phyloP scores from a whole-genome alignment of 2,797 vertebrate genomes.

The Choloepus didactylus region DNA sequence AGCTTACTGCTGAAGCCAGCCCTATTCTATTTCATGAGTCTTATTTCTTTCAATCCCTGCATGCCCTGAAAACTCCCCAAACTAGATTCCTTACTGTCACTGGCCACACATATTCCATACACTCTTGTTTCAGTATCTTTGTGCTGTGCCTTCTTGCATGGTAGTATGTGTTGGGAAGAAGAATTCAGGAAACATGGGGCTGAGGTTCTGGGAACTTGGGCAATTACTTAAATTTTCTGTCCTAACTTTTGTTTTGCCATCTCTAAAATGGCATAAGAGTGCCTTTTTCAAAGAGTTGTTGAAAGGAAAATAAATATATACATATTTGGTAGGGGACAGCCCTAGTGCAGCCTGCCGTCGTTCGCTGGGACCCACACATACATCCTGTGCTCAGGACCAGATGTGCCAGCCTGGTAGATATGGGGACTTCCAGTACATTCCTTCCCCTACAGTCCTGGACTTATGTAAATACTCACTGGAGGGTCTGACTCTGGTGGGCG shows the following conservation, averaged over 20 bases:
- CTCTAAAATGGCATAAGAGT: neutral
- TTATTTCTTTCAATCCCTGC: neutral
- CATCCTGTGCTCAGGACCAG: too few relatives aligned
- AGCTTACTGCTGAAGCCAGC: too few relatives aligned
- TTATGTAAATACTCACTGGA: too few relatives aligned
- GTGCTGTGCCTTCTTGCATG: neutral
- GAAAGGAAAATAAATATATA: neutral
- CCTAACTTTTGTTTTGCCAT: neutral
- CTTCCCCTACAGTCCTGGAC: too few relatives aligned
- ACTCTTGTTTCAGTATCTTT: neutral
- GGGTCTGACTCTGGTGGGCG: too few relatives aligned
- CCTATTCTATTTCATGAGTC: neutral
- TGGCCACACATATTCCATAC: too few relatives aligned
- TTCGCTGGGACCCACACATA: too few relatives aligned
- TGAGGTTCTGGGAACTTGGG: neutral
- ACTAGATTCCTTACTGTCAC: accelerated
- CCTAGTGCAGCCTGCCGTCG: too few relatives aligned
- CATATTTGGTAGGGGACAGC: too few relatives aligned
- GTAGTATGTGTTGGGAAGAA: neutral
- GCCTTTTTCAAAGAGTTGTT: neutral
- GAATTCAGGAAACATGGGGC: accelerated
- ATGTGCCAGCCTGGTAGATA: too few relatives aligned
- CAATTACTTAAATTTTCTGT: neutral
- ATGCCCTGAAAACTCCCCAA: neutral
- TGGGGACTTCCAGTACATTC: too few relatives aligned